Percentiles rank a stretch among this genome's conserved stretches.
Evolutionary conservation across 1,140 invertebrate genomes (phyloP).

Genomic region (Lasaia peninsularis): DNA sequence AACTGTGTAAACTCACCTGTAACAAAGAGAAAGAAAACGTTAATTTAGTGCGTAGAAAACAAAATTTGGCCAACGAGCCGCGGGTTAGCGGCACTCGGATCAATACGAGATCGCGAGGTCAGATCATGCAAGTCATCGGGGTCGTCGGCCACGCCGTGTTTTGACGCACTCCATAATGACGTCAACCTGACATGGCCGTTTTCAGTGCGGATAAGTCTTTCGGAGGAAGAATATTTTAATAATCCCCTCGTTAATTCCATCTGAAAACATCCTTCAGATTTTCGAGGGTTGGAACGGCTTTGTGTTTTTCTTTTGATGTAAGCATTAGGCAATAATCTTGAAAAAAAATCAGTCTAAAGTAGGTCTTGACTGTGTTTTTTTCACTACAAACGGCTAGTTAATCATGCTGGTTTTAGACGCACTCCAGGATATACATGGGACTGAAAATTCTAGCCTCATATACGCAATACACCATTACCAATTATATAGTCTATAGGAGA

Average conservation of each 20-base stretch:
- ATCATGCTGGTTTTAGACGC: too few species aligned
- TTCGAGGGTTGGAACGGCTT: not conserved
- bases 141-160: slow-evolving; percentile 58
- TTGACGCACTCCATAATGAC: slow-evolving; percentile 58
- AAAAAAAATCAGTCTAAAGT: too few species aligned
- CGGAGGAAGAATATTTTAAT: slow-evolving; percentile 22
- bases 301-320: not conserved
- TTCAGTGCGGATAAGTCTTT: slow-evolving; percentile 27
- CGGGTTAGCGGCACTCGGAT: slow-evolving; percentile 39
- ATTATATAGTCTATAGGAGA: too few species aligned
- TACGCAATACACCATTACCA: too few species aligned
- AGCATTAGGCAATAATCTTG: too few species aligned
- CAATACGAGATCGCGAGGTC: slow-evolving; percentile 52
- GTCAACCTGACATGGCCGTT: slow-evolving; percentile 40
- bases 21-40: slow-evolving; percentile 32
- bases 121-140: slow-evolving; percentile 64
- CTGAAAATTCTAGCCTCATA: too few species aligned
- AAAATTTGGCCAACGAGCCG: slow-evolving; percentile 21
- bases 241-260: slow-evolving; percentile 18
- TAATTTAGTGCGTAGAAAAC: slow-evolving; percentile 7
- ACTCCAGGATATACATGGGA: too few species aligned
- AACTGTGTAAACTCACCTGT: slow-evolving; percentile 46
- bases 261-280: slow-evolving; percentile 1
- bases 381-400: too few species aligned
- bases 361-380: too few species aligned